Base-by-base conservation (phyloP, 2,797 vertebrate genomes). In the Muraenolepis orangiensis region DNA sequence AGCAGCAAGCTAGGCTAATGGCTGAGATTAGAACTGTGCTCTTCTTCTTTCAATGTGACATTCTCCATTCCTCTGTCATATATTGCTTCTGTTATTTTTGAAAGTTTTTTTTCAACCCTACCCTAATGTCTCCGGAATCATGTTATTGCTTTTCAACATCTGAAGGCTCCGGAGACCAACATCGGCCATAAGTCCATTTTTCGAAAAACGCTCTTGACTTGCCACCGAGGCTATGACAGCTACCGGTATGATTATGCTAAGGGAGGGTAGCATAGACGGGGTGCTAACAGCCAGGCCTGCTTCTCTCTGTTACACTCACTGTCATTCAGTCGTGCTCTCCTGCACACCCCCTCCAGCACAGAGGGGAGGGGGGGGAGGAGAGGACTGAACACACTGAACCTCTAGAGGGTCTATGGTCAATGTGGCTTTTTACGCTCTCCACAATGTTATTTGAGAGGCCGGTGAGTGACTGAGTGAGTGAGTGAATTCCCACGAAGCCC, bases 171-270 rank as follows among this genome's bases (percentile, higher is more conserved):
- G 61, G 42, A 66, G 26, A 40, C 42, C 26, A 11, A 36, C 42
- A 72, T 26, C 66, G 42, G 16, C 66, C 76, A 77, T 26, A 66
- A 7, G 73, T 75, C 26, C 3, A 32, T 85, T 81, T 69, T 36
- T 30, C n/a, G 79, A 76, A 79, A 74, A 57, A 18, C 67, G 76
- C 40, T 76, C 66, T 74, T 51, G 29, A 78, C 76, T 81, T 79
- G 32, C 71, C 78, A 66, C 82, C 79, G 0, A 34, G 77, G 70
- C 67, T 70, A 32, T 72, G 73, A 77, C 78, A 78, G 78, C 78
- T 86, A 68, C 23, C 73, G 70, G 32, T 77, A 81, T 82, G 80
- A 85, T 84, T 78, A 82, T 81, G 57, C 38, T 72, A 70, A 68
- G 71, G 70, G 73, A 76, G 69, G 77, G 69, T 69, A 76, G 78